These are phyloP conservation scores for Anguilla japonica DNA, from an alignment of 2,113 vertebrate genomes.

Conservation along the genomic window DNA sequence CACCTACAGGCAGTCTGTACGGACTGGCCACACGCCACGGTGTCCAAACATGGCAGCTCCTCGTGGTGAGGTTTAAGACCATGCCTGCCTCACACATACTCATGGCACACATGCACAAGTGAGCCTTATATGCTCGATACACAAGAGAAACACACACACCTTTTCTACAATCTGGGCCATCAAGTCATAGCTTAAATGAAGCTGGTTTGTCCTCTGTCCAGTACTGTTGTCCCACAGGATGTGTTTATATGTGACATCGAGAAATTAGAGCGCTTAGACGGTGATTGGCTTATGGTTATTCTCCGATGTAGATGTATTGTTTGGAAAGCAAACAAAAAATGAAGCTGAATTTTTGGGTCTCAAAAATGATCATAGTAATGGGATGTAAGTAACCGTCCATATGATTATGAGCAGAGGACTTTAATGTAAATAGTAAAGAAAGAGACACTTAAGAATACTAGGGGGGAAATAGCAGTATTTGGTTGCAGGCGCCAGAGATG, in stretches of 20 bases:
- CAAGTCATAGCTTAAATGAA: not conserved
- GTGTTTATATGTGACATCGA: not conserved
- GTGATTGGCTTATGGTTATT: too few relatives aligned
- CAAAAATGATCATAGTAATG: too few relatives aligned
- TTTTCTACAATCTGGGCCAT: not conserved
- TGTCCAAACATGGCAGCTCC: not conserved
- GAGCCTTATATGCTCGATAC: not conserved
- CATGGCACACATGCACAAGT: not conserved
- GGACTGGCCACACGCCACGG: too few relatives aligned
- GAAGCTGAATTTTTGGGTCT: too few relatives aligned
- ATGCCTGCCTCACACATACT: not conserved
- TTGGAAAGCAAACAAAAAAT: too few relatives aligned
- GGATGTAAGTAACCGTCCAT: too few relatives aligned
- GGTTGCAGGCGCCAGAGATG: too few relatives aligned
- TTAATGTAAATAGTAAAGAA: too few relatives aligned
- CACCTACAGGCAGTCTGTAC: not conserved
- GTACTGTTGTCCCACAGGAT: not conserved
- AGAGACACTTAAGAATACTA: too few relatives aligned
- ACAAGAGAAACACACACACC: not conserved
- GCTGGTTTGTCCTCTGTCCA: not conserved
- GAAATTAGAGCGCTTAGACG: not conserved
- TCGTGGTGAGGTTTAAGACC: not conserved
- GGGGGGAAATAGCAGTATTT: too few relatives aligned
- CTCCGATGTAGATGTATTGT: too few relatives aligned
- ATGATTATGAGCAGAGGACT: too few relatives aligned